These are phyloP conservation scores for Sorex fumeus DNA, from an alignment of 2,113 vertebrate species.

Conservation along the genomic window DNA sequence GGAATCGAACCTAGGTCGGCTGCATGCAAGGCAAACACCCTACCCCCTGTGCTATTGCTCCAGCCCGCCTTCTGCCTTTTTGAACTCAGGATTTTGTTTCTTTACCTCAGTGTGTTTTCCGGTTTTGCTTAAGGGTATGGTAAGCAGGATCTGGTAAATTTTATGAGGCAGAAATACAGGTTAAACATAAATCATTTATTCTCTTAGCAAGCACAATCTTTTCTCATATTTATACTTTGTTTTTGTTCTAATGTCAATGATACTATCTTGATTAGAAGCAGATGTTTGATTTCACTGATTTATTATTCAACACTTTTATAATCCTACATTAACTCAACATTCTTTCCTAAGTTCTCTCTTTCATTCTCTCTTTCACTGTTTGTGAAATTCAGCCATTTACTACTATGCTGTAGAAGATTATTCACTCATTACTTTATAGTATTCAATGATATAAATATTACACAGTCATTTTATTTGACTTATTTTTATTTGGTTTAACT, in stretches of 20 bases:
- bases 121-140: no score
- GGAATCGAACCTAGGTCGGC: no score
- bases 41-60: no score
- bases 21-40: no score
- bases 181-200: not conserved
- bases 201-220: not conserved
- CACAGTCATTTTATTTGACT: not conserved
- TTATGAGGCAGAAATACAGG: not conserved
- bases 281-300: not conserved
- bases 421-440: not conserved
- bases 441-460: not conserved
- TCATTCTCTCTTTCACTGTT: not conserved
- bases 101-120: not conserved
- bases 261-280: not conserved
- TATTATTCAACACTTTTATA: not conserved
- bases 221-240: no score
- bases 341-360: not conserved
- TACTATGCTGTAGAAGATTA: not conserved
- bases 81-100: not conserved
- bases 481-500: not conserved
- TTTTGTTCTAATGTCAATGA: not conserved
- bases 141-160: no score
- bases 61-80: not conserved
- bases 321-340: not conserved
- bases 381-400: constrained; percentile 42